Evolutionary conservation across 2,113 vertebrate genomes (phyloP).

Genomic region (Odontophorus gujanensis): DNA sequence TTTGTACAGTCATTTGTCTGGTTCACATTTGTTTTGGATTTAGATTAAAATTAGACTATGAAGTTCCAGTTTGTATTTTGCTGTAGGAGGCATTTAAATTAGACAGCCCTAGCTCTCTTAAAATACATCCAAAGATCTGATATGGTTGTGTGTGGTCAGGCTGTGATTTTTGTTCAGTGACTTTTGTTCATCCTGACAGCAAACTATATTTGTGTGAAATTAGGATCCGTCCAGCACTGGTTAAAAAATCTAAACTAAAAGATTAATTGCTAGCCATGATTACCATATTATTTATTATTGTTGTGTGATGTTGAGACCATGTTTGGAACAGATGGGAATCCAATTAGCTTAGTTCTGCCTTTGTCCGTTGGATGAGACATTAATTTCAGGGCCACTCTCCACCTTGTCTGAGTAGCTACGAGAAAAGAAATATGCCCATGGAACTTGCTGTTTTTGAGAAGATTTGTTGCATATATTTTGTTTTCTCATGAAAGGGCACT

Average conservation of each 20-base stretch:
- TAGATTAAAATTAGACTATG: slow-evolving; percentile 14
- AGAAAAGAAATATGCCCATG: slow-evolving; percentile 30
- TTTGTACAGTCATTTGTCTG: not conserved
- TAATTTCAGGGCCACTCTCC: slow-evolving; percentile 67
- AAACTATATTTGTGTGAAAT: not conserved
- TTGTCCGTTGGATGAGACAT: slow-evolving; percentile 64
- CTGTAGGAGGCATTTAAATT: not conserved
- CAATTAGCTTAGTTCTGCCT: slow-evolving; percentile 71
- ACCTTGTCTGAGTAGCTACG: slow-evolving; percentile 8
- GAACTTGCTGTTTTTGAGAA: not conserved
- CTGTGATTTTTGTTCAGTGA: not conserved
- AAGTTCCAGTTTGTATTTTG: not conserved
- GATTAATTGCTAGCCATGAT: slow-evolving; percentile 56
- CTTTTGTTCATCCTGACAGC: not conserved
- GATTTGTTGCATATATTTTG: slow-evolving; percentile 33
- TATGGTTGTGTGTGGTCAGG: not conserved
- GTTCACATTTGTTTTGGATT: not conserved
- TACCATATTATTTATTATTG: slow-evolving; percentile 54
- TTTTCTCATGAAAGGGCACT: slow-evolving; percentile 47
- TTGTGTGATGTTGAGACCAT: slow-evolving; percentile 54
- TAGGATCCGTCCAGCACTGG: not conserved
- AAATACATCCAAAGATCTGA: not conserved
- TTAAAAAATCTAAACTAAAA: slow-evolving; percentile 29
- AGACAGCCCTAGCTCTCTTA: not conserved
- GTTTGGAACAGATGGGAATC: slow-evolving; percentile 74